Evolutionary conservation across 2,797 vertebrate genomes (phyloP).

Genomic region (Clarias laeviceps): DNA sequence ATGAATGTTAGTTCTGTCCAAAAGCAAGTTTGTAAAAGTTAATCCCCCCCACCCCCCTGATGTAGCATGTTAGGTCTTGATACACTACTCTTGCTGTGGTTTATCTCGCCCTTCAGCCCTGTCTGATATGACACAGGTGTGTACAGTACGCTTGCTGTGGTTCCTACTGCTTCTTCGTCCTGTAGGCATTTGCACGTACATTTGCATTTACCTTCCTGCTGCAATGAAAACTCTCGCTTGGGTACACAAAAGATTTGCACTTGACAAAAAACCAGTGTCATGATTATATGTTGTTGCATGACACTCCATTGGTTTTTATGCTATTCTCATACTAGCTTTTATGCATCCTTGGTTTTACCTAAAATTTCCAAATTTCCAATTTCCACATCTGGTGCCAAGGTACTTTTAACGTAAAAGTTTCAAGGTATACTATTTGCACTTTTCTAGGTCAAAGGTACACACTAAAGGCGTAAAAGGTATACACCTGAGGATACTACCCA

Average conservation of each 20-base stretch:
- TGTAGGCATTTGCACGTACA: slow-evolving; percentile 1
- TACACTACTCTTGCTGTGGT: background rate
- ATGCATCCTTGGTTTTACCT: background rate
- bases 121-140: background rate
- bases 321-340: background rate
- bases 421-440: background rate
- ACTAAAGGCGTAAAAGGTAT: background rate
- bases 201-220: slow-evolving; percentile 29
- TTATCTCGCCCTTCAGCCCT: slow-evolving; percentile 14
- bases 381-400: background rate
- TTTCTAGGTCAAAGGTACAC: background rate
- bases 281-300: background rate
- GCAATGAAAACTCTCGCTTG: slow-evolving; percentile 16
- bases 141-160: slow-evolving; percentile 19
- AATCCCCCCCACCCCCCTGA: background rate
- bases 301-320: too few relatives aligned
- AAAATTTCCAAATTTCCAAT: background rate
- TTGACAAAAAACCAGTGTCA: slow-evolving; percentile 6
- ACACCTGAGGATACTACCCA: background rate
- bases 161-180: slow-evolving; percentile 3
- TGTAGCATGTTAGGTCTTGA: background rate
- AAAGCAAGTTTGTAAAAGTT: slow-evolving; percentile 6
- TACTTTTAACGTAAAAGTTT: background rate
- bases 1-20: background rate
- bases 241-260: background rate